A percentile compares a stretch with the other conserved stretches of the same genome.
phyloP scores from a whole-genome alignment of 53 echinoderm and acorn worm species.

The Antedon mediterranea region DNA sequence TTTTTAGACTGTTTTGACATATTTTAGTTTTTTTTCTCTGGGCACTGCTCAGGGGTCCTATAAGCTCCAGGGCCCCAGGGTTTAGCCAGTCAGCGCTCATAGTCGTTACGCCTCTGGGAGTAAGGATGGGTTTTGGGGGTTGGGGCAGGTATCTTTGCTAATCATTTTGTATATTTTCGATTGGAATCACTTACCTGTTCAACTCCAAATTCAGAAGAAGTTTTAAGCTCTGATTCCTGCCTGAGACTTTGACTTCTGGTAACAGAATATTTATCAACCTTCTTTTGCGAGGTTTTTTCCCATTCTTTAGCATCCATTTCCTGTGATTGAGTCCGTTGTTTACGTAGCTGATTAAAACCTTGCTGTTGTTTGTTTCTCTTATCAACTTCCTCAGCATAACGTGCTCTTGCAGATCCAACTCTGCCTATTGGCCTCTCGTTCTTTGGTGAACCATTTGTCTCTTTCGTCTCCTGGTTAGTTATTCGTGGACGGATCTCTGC shows the following conservation, averaged over 20 bases:
- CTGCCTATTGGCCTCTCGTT: not conserved
- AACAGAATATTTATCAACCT: not conserved
- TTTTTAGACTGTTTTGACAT: no score
- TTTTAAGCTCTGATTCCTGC: not conserved
- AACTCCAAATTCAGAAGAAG: not conserved
- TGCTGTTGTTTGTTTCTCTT: not conserved
- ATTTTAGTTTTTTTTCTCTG: no score
- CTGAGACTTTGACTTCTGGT: not conserved
- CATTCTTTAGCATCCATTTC: not conserved
- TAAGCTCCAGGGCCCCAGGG: no score
- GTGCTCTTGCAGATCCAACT: not conserved
- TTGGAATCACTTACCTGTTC: not conserved
- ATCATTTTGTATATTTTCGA: no score
- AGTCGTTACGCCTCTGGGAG: no score
- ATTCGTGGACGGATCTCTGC: not conserved
- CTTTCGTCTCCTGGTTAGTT: not conserved
- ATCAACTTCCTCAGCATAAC: not conserved
- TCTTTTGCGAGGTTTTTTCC: not conserved
- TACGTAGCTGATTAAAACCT: not conserved
- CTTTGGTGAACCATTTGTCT: not conserved
- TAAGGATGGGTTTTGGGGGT: no score
- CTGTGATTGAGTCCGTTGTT: not conserved
- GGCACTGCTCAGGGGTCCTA: no score
- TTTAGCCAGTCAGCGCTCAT: no score
- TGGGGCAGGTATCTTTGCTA: no score